Evolutionary conservation across 2,113 vertebrate genomes (phyloP).

Genomic region (Rafetus swinhoei): DNA sequence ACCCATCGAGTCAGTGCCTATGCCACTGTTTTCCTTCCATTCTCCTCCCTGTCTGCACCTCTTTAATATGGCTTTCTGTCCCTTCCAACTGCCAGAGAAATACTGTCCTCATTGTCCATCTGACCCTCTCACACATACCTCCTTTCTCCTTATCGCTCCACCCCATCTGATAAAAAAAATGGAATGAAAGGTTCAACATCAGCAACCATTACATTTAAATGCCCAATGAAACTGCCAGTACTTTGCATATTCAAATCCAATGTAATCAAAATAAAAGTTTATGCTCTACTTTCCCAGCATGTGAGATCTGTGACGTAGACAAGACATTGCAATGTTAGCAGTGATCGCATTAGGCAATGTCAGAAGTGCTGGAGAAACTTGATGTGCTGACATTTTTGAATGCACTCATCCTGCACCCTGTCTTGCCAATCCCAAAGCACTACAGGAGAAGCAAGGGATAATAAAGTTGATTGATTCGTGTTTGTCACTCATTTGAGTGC

Average conservation of each 20-base stretch:
- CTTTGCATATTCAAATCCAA: conserved; percentile 1
- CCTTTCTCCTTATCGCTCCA: neutral
- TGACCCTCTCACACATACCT: neutral
- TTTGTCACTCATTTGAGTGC: conserved; percentile 69
- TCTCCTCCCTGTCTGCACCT: neutral
- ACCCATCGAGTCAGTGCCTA: no score
- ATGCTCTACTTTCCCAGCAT: conserved; percentile 42
- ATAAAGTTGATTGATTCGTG: conserved; percentile 75
- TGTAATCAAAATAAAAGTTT: neutral
- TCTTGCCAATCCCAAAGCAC: conserved; percentile 39
- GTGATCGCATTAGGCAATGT: neutral
- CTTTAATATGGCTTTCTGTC: rapidly evolving
- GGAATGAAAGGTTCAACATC: neutral
- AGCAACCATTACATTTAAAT: neutral
- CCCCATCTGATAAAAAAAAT: neutral
- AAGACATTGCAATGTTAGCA: conserved; percentile 45
- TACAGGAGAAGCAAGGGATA: conserved; percentile 51
- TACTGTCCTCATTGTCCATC: neutral
- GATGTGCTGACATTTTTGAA: conserved; percentile 52
- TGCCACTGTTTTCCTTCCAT: neutral
- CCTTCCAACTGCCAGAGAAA: neutral
- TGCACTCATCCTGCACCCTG: conserved; percentile 51
- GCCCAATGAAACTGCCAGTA: conserved; percentile 18
- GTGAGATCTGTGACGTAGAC: conserved; percentile 39
- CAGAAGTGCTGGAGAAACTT: conserved; percentile 25